A percentile compares a stretch with the other conserved stretches of the same genome.
These are phyloP conservation scores for human (Homo sapiens) DNA, from an alignment of 2,113 vertebrate genomes.

Conservation along the genomic window GRCh38 chr3:151796501-151797000, in stretches of 20 bases:
- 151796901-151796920: neutral
- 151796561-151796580: neutral
- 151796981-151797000: neutral
- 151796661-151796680: neutral
- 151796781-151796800: neutral
- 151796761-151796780: neutral
- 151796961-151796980: neutral
- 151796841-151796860: neutral
- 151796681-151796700: neutral
- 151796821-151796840: neutral
- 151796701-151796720: neutral
- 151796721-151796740: neutral
- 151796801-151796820: neutral
- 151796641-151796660: neutral
- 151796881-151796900: neutral
- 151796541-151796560: neutral
- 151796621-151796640: neutral
- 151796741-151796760: neutral
- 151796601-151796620: neutral
- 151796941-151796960: neutral
- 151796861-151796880: neutral
- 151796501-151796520: neutral
- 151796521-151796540: neutral
- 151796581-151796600: neutral
- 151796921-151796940: neutral